A percentile compares a stretch with the other conserved stretches of the same genome.
These are phyloP conservation scores for Vipera latastei DNA, from an alignment of 2,797 vertebrate genomes.

Conservation along the genomic window DNA sequence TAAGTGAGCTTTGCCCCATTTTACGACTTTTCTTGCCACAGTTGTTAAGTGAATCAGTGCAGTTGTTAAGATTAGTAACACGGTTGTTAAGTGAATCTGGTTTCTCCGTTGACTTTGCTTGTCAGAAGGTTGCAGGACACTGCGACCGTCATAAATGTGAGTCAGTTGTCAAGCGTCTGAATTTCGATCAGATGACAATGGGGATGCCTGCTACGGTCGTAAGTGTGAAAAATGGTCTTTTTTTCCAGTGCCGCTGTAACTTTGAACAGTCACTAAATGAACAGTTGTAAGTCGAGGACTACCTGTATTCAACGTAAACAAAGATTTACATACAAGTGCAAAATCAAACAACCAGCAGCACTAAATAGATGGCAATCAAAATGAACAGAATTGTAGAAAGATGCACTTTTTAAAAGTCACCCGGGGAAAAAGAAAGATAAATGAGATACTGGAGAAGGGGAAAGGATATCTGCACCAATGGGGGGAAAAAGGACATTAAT, in stretches of 20 bases:
- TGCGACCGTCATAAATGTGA: background rate
- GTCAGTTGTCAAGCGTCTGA: background rate
- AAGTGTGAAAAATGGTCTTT: background rate
- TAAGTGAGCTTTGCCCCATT: background rate
- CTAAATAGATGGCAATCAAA: background rate
- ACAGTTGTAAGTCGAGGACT: background rate
- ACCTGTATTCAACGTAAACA: background rate
- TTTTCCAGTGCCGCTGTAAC: background rate
- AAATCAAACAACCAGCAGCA: background rate
- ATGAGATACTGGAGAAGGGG: background rate
- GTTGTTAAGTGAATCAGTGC: background rate
- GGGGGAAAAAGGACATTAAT: background rate
- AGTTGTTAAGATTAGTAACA: background rate
- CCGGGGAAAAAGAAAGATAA: rapidly evolving
- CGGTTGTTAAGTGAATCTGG: background rate
- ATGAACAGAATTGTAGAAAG: background rate
- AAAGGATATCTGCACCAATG: background rate
- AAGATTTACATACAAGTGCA: background rate
- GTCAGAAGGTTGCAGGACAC: background rate
- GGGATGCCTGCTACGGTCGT: background rate
- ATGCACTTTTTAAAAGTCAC: background rate
- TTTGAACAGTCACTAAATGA: background rate
- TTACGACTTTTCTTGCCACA: background rate
- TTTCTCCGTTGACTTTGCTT: background rate
- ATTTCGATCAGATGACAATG: background rate